Base-by-base conservation (phyloP, 2,113 vertebrate species). In the Oplegnathus fasciatus region DNA sequence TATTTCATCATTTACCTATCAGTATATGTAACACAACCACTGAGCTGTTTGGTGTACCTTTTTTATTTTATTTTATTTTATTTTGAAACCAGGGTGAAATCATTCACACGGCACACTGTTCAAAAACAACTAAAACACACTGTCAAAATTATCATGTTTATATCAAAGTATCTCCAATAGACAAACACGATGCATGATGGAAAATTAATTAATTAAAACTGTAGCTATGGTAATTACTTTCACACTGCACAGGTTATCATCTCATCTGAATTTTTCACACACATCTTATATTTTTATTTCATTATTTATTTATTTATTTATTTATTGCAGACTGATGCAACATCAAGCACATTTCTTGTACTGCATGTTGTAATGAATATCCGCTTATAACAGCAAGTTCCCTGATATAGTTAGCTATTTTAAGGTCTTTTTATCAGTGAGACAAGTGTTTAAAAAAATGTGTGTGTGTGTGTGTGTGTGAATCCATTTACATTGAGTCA, bases 1-100 rank as follows among this genome's bases (percentile, higher is more conserved):
- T 79, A 89, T 94, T 94, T 90, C 92, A 92, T 94, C 92, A 94
- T 90, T 85, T 89, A 83, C 84, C 81, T 89, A 57, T 85, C 68
- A 89, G 66, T 60, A 81, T 76, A 87, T 91, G 86, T 60, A 88
- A 92, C 80, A 40, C 85, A 94, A 50, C 40, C 50, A 72, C 65
- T 13, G 52, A 78, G 67, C 76, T 80, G 73, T 86, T 84, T 88
- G 74, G 32, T 58, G 15, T 42, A 74, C 46, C 28, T 67, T 82
- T 79, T 37, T 37, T 3, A 37, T 37, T 37, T 67, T 82, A 61
- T 84, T 79, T 70, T 52, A 37, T 73, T 82, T 86, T 79, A 87
- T 50, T 81, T 87, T 87, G 77, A 82, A 89, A 89, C 86, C 37
- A 75, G 52, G 50, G n/a, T 81, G 76, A 89, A 91, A 88, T 90